phyloP scores from a whole-genome alignment of 2,888 invertebrate species.

The Pandemis cinnamomeana region DNA sequence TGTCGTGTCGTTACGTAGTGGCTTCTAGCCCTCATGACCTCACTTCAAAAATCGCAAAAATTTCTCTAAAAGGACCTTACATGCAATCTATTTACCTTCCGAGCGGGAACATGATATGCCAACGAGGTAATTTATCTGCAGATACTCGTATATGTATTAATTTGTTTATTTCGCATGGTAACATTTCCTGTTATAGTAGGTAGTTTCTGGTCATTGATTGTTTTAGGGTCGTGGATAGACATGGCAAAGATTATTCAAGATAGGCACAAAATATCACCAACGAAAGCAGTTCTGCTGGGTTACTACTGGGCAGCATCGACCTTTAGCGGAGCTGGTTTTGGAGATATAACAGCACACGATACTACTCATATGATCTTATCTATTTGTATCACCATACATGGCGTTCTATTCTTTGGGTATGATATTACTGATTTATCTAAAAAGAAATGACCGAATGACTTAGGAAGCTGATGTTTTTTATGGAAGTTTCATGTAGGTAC shows the following conservation, averaged over 20 bases:
- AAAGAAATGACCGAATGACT: not conserved
- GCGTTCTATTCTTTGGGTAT: constrained; percentile 80
- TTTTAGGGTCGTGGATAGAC: constrained; percentile 75
- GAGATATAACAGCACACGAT: constrained; percentile 77
- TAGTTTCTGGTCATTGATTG: not conserved
- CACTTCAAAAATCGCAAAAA: constrained; percentile 48
- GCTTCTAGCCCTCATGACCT: constrained; percentile 62
- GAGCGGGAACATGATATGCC: constrained; percentile 74
- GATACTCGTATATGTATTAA: no score
- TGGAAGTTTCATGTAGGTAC: no score
- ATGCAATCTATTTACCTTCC: constrained; percentile 61
- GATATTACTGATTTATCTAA: constrained; percentile 37
- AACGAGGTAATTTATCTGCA: constrained; percentile 53
- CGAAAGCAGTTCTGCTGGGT: constrained; percentile 72
- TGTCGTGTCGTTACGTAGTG: constrained; percentile 72
- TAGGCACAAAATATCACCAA: constrained; percentile 58
- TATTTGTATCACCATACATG: constrained; percentile 74
- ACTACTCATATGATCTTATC: constrained; percentile 72
- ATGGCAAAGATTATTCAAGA: constrained; percentile 59
- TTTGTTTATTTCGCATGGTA: no score
- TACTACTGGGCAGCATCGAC: constrained; percentile 79
- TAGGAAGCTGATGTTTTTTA: no score
- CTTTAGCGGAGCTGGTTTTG: constrained; percentile 79
- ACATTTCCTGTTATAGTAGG: no score
- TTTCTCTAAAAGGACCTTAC: constrained; percentile 57